Base-by-base conservation (phyloP, 2,888 invertebrate species). In the Aphodius granarius region DNA sequence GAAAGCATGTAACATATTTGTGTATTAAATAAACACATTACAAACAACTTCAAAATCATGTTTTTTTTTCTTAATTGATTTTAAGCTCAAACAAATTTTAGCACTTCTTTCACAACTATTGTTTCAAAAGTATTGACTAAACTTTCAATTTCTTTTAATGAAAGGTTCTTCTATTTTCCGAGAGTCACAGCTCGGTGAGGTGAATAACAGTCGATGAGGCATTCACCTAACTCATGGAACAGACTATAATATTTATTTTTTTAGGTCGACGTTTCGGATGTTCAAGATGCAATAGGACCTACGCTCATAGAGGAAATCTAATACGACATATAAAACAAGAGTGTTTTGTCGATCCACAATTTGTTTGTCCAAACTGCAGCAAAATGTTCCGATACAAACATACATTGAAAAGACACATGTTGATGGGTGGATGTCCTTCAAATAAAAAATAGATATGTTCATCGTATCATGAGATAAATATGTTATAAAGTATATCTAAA, bases 291-390 rank as follows among this genome's bases (percentile, higher is more conserved):
- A 87, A 87, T 72, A 90, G 90, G 80, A 85, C 85, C 65, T 91
- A 90, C 80, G 88, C 88, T 16, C 89, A 89, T 84, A 86, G 89
- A 78, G 88, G 89, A 79, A 90, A 90, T 81, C 86, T 91, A 79
- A 87, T 87, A 77, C 87, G 89, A n/a, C 91, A 91, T 79, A 81
- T 89, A 77, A 87, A 88, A 74, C 86, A 88, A 79, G 90, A 91
- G 80, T 91, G 91, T 80, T 89, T 90, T 74, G 88, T 89, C 74
- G 86, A 86, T 78, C 90, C 90, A 0, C 87, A 87, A 62, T 88
- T 89, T 78, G 86, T 86, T 76, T 91, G 90, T 78, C 86, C 86
- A 0, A 87, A 88, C 78, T 91, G 90, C 76, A 70, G 73, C 22
- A 79, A 77, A 71, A 66, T 73, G 16, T 79, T 78, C 63, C 77